Conservation (phyloP, 2,888 invertebrate genomes). For the Drosophila putrida region DNA sequence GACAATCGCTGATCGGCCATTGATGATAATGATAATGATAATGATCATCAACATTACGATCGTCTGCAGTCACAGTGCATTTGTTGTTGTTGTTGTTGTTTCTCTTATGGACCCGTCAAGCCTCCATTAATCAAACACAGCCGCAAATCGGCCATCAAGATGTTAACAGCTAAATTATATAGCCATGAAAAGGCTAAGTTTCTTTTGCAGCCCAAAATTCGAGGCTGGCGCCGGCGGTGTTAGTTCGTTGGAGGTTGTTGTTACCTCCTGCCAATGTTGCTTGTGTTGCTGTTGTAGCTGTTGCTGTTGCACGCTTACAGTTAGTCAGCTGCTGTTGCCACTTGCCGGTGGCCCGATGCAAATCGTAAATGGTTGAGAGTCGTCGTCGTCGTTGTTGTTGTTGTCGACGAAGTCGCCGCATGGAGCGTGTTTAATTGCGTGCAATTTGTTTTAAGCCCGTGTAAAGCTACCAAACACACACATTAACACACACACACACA, state of each 20-base stretch:
- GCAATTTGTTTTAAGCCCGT: constrained; percentile 73
- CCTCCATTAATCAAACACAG: constrained; percentile 70
- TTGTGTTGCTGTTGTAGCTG: constrained; percentile 6
- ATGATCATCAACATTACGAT: constrained; percentile 20
- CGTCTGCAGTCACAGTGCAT: constrained; percentile 8
- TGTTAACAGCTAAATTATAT: constrained; percentile 76
- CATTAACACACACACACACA: constrained; percentile 12
- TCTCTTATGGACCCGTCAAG: constrained; percentile 16
- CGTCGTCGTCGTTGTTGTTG: constrained; percentile 15
- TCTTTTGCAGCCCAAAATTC: constrained; percentile 24
- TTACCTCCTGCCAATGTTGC: not conserved
- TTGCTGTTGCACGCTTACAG: constrained; percentile 26
- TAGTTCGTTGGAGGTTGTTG: constrained; percentile 17
- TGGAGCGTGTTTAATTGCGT: constrained; percentile 77
- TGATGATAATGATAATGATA: constrained; percentile 8
- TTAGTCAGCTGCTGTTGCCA: constrained; percentile 40
- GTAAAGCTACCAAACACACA: constrained; percentile 58
- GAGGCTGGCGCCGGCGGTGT: constrained; percentile 26
- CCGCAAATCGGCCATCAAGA: constrained; percentile 72
- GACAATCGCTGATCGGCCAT: constrained; percentile 20
- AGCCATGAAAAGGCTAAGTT: constrained; percentile 47
- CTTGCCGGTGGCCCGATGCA: constrained; percentile 46
- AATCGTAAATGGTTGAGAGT: constrained; percentile 39
- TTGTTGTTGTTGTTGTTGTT: constrained; percentile 1
- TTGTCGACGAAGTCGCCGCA: constrained; percentile 38